phyloP scores from a whole-genome alignment of 2,888 invertebrate genomes.

The Brenthis hecate region DNA sequence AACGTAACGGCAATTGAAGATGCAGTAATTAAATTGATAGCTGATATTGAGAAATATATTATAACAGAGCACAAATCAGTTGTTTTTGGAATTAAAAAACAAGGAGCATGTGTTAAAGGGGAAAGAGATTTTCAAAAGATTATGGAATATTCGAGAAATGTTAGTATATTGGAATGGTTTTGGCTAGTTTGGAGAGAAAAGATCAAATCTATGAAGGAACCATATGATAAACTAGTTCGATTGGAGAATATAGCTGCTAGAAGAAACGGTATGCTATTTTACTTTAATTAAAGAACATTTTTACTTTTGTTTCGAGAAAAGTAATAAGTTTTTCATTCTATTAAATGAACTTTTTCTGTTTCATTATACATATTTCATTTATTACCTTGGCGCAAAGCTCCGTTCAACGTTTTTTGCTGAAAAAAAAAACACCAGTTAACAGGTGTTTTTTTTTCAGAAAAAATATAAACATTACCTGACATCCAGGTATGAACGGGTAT shows the following conservation, averaged over 20 bases:
- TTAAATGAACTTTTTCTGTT: not conserved
- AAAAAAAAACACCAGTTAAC: too few species aligned
- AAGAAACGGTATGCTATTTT: slow-evolving; percentile 79
- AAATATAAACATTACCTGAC: too few species aligned
- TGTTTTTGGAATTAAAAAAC: slow-evolving; percentile 44
- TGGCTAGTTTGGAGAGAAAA: slow-evolving; percentile 87
- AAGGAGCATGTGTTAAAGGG: slow-evolving; percentile 78
- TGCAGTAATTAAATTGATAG: slow-evolving; percentile 55
- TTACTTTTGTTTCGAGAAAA: too few species aligned
- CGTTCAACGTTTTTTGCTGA: too few species aligned
- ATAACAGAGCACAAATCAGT: slow-evolving; percentile 37
- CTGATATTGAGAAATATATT: slow-evolving; percentile 43
- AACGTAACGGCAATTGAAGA: slow-evolving; percentile 54
- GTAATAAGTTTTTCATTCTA: not conserved
- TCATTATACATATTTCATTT: too few species aligned
- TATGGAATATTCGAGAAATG: slow-evolving; percentile 76
- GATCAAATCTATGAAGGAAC: slow-evolving; percentile 79
- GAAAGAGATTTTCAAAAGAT: slow-evolving; percentile 84
- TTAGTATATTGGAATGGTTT: slow-evolving; percentile 79
- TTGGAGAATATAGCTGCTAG: slow-evolving; percentile 85
- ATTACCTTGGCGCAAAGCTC: too few species aligned
- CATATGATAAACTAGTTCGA: slow-evolving; percentile 78
- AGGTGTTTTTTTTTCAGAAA: too few species aligned
- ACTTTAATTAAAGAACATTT: slow-evolving; percentile 29
- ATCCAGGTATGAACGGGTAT: too few species aligned